Base-by-base conservation (phyloP, 2,888 invertebrate genomes). In the Eupeodes latifasciatus region DNA sequence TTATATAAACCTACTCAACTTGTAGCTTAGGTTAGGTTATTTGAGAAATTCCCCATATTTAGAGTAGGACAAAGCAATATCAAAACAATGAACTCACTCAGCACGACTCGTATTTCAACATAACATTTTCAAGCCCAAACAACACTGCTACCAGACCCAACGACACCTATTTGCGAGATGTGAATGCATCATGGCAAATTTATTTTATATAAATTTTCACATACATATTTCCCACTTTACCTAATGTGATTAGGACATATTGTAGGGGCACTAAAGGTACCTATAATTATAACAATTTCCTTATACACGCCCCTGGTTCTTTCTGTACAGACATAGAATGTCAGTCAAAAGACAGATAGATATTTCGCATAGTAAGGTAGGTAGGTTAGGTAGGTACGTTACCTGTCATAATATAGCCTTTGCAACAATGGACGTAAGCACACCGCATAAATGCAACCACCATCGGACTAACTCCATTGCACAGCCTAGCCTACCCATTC, bases 11-110 rank as follows among this genome's bases (percentile, higher is more conserved):
- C 57, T 19, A 6, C 14, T 14, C 27, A 11, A 12, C 3, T 7
- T 1, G 7, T 2, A 27, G 4, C 2, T 59, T 16, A 55, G 19
- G 44, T 64, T 27, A 27, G 27, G 27, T 27, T 27, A 27, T 27
- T 71, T n/a, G 40, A 62, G 12, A 55, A 14, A 62, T 64, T 69
- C 16, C 66, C 62, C 49, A 72, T 27, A 27, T 27, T 40, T 7
- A 40, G 80, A 84, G 80, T 81, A 67, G 87, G 80, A 74, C 84
- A 87, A 76, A 84, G 80, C 80, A 83, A 76, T 66, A 66, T 62
- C 57, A 83, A 40, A 64, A 69, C 66, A 87, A 87, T 84, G 80
- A 84, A 87, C 84, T 84, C 76, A 81, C 72, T 27, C 51, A 64
- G 47, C 19, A 61, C 72, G 81, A 76, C 79, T 87, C 77, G 61